Evolutionary conservation across 2,888 invertebrate species (phyloP).

Genomic region (Morpho helenor): DNA sequence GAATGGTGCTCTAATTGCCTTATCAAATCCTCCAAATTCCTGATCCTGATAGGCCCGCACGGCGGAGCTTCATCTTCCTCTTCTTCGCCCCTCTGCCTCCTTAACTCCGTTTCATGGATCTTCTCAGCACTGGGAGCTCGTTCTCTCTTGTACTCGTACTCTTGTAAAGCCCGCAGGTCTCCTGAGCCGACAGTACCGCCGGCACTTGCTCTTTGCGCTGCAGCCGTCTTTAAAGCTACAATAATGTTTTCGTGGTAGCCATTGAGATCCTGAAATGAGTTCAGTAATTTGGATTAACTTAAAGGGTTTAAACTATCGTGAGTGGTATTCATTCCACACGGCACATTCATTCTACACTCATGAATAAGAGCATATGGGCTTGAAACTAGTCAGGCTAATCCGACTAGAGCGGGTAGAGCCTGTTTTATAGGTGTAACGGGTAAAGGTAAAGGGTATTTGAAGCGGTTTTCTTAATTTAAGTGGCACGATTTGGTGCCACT

Average conservation of each 20-base stretch:
- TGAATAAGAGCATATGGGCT: too few relatives aligned
- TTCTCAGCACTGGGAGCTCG: constrained; percentile 85
- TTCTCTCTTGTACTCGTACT: constrained; percentile 78
- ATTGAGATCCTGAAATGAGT: constrained; percentile 84
- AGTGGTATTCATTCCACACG: too few relatives aligned
- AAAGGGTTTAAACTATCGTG: too few relatives aligned
- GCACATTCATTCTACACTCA: too few relatives aligned
- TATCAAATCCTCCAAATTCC: constrained; percentile 94
- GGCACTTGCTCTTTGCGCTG: constrained; percentile 81
- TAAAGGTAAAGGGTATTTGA: too few relatives aligned
- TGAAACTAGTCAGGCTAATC: too few relatives aligned
- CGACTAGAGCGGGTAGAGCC: too few relatives aligned
- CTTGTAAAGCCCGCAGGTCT: constrained; percentile 70
- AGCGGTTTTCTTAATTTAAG: too few relatives aligned
- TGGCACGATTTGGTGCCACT: too few relatives aligned
- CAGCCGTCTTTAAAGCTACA: constrained; percentile 92
- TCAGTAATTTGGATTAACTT: not conserved
- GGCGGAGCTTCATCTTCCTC: constrained; percentile 88
- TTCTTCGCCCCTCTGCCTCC: constrained; percentile 76
- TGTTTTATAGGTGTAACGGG: too few relatives aligned
- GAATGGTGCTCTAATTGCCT: constrained; percentile 93
- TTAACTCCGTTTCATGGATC: constrained; percentile 84
- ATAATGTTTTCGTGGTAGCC: constrained; percentile 96
- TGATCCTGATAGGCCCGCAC: constrained; percentile 91
- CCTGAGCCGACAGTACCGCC: constrained; percentile 60